phyloP scores from a whole-genome alignment of 2,888 invertebrate species.

The Anthoptus insignis region DNA sequence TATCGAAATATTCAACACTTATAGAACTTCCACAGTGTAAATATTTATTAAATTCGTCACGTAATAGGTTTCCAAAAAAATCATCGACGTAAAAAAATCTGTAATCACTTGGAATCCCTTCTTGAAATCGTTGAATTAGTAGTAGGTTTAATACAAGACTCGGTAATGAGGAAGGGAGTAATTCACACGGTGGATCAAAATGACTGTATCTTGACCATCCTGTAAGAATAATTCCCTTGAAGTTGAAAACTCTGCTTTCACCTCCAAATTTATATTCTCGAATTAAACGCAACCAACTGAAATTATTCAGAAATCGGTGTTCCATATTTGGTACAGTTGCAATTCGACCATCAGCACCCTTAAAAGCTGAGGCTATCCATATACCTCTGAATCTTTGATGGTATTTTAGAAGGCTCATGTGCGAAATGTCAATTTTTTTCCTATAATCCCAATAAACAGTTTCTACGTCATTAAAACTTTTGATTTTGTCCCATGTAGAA shows the following conservation, averaged over 20 bases:
- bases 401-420: slow-evolving; percentile 60
- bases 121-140: slow-evolving; percentile 68
- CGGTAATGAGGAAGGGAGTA: slow-evolving; percentile 88
- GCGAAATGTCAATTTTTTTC: slow-evolving; percentile 59
- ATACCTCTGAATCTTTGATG: slow-evolving; percentile 87
- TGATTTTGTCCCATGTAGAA: slow-evolving; percentile 69
- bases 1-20: slow-evolving; percentile 47
- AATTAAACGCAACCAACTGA: slow-evolving; percentile 89
- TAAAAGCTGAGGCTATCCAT: slow-evolving; percentile 95
- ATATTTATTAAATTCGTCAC: slow-evolving; percentile 48
- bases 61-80: slow-evolving; percentile 54
- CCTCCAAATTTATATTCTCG: slow-evolving; percentile 77
- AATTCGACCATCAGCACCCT: slow-evolving; percentile 89
- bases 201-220: slow-evolving; percentile 92
- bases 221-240: slow-evolving; percentile 90
- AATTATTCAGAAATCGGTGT: slow-evolving; percentile 91
- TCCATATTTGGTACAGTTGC: slow-evolving; percentile 84
- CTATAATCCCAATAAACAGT: slow-evolving; percentile 92
- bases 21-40: slow-evolving; percentile 51
- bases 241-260: slow-evolving; percentile 58
- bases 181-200: slow-evolving; percentile 88
- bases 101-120: slow-evolving; percentile 47
- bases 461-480: slow-evolving; percentile 82
- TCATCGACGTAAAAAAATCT: slow-evolving; percentile 39
- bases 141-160: slow-evolving; percentile 88